Base-by-base conservation (phyloP, 1,140 invertebrate genomes). In the Drosophila biarmipes region DNA sequence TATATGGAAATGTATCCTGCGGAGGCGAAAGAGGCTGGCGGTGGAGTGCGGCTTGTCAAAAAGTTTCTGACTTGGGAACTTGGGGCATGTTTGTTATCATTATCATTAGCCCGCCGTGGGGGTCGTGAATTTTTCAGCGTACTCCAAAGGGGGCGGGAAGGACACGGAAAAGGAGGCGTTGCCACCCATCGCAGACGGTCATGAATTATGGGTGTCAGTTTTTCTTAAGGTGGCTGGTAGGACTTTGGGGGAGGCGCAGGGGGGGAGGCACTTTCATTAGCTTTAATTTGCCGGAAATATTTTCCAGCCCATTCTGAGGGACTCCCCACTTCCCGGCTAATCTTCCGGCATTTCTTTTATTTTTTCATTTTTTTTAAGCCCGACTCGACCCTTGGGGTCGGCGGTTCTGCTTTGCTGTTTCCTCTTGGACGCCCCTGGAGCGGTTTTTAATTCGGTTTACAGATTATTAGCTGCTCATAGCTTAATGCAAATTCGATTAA, bases 261-360 rank as follows among this genome's bases (percentile, higher is more conserved):
- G 21, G 10, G 11, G 21, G 4, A 11, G 78, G 73, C 77, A 85
- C 87, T 90, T 90, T 90, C 89, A 90, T 90, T 90, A 90, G 89
- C 89, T 89, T 90, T 76, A 90, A 90, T 90, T 90, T 90, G 80
- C 68, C 80, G 74, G 74, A 90, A 90, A 81, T 90, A 91, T 90
- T 90, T 90, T 64, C n/a, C 67, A 61, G 63, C 57, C 64, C 49
- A 64, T 31, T 63, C 40, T 27, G 19, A 21, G 8, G 63, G 12
- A 21, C 8, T 17, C 45, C 10, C 49, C 49, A 17, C 48, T 58
- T 64, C 42, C 31, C 8, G 14, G 52, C 51, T 71, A 56, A 78
- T 54, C 61, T 74, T 21, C 48, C 67, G 19, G 59, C 42, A 34
- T 66, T 66, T 64, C 17, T 64, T 37, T 37, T 49, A 56, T 68